phyloP scores from a whole-genome alignment of 2,113 vertebrate genomes.

The Ifrita kowaldi region DNA sequence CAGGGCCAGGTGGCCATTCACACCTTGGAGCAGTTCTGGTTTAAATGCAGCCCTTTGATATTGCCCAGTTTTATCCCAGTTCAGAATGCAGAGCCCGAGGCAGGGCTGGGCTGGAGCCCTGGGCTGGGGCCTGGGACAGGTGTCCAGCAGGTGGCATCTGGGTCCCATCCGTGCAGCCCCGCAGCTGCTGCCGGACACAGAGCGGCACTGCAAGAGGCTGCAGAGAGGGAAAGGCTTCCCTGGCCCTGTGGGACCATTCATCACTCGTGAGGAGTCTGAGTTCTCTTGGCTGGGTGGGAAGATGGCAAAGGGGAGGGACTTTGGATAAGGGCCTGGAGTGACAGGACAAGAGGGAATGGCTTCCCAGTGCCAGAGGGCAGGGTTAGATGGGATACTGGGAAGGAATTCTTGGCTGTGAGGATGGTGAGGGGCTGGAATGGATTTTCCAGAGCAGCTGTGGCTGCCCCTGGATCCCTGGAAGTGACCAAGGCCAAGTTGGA shows the following conservation, averaged over 20 bases:
- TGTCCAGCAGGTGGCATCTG: conserved; percentile 42
- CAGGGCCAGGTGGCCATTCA: not conserved
- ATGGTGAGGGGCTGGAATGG: not conserved
- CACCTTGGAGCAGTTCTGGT: not conserved
- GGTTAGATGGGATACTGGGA: not conserved
- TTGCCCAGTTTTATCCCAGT: not conserved
- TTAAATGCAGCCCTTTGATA: not conserved
- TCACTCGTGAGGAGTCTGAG: fast-evolving
- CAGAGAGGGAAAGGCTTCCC: not conserved
- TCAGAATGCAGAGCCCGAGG: not conserved
- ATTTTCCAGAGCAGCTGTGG: not conserved
- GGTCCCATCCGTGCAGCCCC: fast-evolving
- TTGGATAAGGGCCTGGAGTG: not conserved
- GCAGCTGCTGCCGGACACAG: not conserved
- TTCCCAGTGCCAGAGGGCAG: not conserved
- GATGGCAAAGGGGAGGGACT: not conserved
- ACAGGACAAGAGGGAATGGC: not conserved
- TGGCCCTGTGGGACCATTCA: fast-evolving
- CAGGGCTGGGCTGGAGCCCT: not conserved
- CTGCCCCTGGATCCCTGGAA: not conserved
- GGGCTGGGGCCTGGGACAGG: not conserved
- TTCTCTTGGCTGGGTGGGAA: not conserved
- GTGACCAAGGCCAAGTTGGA: not conserved
- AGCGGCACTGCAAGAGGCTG: fast-evolving
- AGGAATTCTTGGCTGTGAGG: not conserved